Percentiles rank a stretch among this genome's conserved stretches.
These are phyloP conservation scores for Rhinogobio ventralis DNA, from an alignment of 2,797 vertebrate species.

Conservation along the genomic window DNA sequence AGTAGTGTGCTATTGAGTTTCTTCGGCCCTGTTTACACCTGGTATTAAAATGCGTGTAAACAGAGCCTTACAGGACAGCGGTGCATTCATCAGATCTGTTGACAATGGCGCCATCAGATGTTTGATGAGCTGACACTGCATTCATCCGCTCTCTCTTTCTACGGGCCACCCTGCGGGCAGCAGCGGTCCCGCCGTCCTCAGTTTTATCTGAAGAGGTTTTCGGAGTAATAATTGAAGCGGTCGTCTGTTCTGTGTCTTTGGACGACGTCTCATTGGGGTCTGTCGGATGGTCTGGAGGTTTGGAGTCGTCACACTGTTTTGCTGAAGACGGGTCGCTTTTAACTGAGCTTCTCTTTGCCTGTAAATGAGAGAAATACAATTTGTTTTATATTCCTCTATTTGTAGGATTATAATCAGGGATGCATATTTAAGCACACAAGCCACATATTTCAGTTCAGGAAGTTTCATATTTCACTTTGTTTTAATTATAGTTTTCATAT, in stretches of 20 bases:
- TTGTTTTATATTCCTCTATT: background rate
- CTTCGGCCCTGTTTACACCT: background rate
- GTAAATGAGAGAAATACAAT: slow-evolving; percentile 42
- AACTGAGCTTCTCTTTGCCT: slow-evolving; percentile 80
- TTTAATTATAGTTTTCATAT: background rate
- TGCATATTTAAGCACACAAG: background rate
- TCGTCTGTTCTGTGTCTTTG: background rate
- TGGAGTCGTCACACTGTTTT: slow-evolving; percentile 47
- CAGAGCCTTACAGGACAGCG: slow-evolving; percentile 49
- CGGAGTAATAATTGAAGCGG: background rate
- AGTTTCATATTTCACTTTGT: background rate
- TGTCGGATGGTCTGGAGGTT: background rate
- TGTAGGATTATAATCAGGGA: background rate
- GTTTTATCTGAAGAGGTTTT: slow-evolving; percentile 13
- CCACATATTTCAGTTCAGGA: background rate
- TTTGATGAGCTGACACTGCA: slow-evolving; percentile 4
- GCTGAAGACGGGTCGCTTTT: slow-evolving; percentile 64
- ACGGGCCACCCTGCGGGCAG: background rate
- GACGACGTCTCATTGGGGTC: background rate
- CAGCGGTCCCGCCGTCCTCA: background rate
- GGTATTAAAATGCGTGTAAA: too few relatives aligned
- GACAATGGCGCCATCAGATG: slow-evolving; percentile 2
- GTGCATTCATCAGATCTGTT: slow-evolving; percentile 27
- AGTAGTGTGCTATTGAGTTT: background rate
- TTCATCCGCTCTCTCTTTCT: slow-evolving; percentile 35